phyloP scores from a whole-genome alignment of 1,140 invertebrate genomes.

The Drosophila navojoa region DNA sequence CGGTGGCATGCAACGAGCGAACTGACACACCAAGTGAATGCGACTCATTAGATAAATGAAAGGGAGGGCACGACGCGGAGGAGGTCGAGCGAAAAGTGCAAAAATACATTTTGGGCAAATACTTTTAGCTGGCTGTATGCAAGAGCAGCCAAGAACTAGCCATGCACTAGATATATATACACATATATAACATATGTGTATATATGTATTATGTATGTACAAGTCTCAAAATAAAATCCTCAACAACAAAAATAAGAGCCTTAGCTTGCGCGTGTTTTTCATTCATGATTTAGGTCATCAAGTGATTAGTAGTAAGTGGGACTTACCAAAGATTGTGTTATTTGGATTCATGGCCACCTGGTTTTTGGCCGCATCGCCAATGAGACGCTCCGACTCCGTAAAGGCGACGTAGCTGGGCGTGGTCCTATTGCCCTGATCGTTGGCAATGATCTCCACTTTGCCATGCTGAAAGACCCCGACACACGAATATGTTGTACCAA shows the following conservation, averaged over 20 bases:
- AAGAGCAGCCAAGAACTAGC: slow-evolving; percentile 16
- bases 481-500: slow-evolving; percentile 92
- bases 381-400: slow-evolving; percentile 97
- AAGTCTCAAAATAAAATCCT: slow-evolving; percentile 50
- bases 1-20: slow-evolving; percentile 24
- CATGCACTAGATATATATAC: not conserved
- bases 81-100: slow-evolving; percentile 6
- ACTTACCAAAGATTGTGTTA: slow-evolving; percentile 83
- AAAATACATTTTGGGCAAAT: slow-evolving; percentile 42
- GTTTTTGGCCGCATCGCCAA: slow-evolving; percentile 96
- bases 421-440: slow-evolving; percentile 97
- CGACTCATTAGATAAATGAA: slow-evolving; percentile 45
- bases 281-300: slow-evolving; percentile 50
- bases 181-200: slow-evolving; percentile 6
- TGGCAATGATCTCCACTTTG: slow-evolving; percentile 96
- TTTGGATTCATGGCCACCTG: slow-evolving; percentile 84
- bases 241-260: slow-evolving; percentile 20
- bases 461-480: slow-evolving; percentile 94
- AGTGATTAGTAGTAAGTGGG: not conserved
- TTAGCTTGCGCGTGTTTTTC: slow-evolving; percentile 46
- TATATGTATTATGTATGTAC: not conserved
- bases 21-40: slow-evolving; percentile 62
- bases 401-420: slow-evolving; percentile 99
- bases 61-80: not conserved
- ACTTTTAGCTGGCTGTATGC: slow-evolving; percentile 30